Evolutionary conservation across 2,797 vertebrate species (phyloP).

Genomic region (Clamator glandarius): DNA sequence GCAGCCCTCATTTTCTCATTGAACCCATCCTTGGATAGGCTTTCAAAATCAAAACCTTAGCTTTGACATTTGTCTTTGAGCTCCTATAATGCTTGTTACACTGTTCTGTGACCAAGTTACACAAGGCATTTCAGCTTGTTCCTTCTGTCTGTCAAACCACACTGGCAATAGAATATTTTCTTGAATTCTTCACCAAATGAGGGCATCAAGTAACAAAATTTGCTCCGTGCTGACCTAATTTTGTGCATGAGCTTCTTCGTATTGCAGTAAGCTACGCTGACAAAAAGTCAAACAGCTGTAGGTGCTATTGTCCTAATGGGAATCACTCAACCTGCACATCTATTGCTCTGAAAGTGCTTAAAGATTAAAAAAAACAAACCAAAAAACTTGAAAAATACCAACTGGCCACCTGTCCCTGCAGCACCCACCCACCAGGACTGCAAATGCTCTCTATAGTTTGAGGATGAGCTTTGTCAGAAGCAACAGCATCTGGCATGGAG

Average conservation of each 20-base stretch:
- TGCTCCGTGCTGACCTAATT: neutral
- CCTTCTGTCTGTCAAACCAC: neutral
- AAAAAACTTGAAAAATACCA: neutral
- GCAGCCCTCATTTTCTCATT: constrained; percentile 6
- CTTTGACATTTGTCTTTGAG: neutral
- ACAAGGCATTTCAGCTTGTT: neutral
- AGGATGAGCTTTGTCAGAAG: neutral
- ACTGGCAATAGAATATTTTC: neutral
- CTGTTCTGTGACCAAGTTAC: neutral
- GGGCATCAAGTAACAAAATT: neutral
- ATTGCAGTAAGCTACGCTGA: neutral
- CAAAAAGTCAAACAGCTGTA: neutral
- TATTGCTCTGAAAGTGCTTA: neutral
- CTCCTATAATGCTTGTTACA: neutral
- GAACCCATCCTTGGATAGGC: neutral
- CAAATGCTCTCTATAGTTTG: neutral
- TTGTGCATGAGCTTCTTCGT: neutral
- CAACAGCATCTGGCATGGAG: neutral
- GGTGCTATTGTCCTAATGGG: neutral
- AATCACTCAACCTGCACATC: neutral
- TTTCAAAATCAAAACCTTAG: constrained; percentile 18
- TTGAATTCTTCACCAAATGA: neutral
- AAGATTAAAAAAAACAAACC: neutral
- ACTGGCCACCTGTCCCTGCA: neutral
- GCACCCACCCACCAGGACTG: rapidly evolving